phyloP scores from a whole-genome alignment of 2,797 vertebrate genomes.

The Huso huso region DNA sequence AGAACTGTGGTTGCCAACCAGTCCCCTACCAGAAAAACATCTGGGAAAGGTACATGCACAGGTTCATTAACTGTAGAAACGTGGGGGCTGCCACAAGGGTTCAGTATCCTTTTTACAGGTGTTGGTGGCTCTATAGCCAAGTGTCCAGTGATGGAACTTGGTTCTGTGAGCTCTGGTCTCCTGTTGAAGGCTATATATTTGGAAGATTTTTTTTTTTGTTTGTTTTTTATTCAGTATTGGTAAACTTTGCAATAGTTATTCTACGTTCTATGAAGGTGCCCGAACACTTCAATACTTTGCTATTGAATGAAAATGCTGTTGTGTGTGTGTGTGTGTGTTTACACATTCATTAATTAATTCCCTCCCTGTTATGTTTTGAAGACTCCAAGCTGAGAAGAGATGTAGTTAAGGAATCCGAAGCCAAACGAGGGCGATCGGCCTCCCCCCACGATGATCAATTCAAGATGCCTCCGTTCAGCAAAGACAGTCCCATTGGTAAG shows the following conservation, averaged over 20 bases:
- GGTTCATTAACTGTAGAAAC: not conserved
- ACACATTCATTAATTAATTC: too few species aligned
- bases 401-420: conserved; percentile 16
- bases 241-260: too few species aligned
- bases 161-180: not conserved
- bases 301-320: not conserved
- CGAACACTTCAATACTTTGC: too few species aligned
- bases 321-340: not conserved
- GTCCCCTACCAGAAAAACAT: too few species aligned
- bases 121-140: not conserved
- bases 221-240: too few species aligned
- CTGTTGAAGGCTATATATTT: too few species aligned
- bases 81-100: too few species aligned
- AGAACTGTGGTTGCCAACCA: not conserved
- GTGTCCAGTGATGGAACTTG: not conserved
- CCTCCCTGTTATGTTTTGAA: conserved; percentile 9
- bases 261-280: too few species aligned
- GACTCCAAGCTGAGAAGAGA: conserved; percentile 23
- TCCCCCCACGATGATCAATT: conserved; percentile 19
- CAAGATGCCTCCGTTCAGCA: conserved; percentile 31
- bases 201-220: too few species aligned
- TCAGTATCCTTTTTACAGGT: too few species aligned
- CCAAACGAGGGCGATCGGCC: conserved; percentile 23
- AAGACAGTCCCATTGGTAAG: conserved; percentile 37
- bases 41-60: conserved; percentile 1